phyloP scores from a whole-genome alignment of 2,888 invertebrate genomes.

The Melangyna quadrimaculata region DNA sequence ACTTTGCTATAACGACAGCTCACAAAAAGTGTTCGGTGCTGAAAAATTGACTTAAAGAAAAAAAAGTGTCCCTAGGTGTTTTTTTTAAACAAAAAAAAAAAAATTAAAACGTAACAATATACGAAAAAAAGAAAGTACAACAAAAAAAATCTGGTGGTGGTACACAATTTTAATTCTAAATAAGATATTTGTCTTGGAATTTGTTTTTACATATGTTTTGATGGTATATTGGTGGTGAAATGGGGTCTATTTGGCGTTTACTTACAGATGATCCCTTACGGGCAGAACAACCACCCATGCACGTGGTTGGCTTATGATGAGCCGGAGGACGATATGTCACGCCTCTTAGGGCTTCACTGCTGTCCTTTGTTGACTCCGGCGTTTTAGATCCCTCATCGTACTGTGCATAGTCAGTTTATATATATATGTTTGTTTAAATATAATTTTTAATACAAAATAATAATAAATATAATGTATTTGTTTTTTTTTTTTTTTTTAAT shows the following conservation, averaged over 20 bases:
- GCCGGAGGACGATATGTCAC: conserved; percentile 85
- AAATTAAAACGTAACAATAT: conserved; percentile 23
- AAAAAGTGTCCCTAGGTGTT: conserved; percentile 36
- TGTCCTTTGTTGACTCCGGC: conserved; percentile 83
- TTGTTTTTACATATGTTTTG: conserved; percentile 19
- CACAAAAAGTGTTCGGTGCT: conserved; percentile 41
- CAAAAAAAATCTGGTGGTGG: conserved; percentile 32
- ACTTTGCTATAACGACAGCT: conserved; percentile 23
- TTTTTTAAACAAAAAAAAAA: conserved; percentile 3
- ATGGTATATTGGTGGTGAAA: conserved; percentile 42
- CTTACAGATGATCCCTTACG: conserved; percentile 90
- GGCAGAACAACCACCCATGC: conserved; percentile 88
- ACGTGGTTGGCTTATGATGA: conserved; percentile 84
- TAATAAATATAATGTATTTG: background rate
- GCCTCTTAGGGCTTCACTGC: conserved; percentile 81
- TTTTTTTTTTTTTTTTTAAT: background rate
- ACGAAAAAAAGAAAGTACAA: conserved; percentile 37
- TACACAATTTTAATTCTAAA: conserved; percentile 23
- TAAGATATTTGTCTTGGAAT: background rate
- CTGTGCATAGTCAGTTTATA: conserved; percentile 74
- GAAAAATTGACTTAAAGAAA: conserved; percentile 5
- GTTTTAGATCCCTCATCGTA: conserved; percentile 82
- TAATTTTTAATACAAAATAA: conserved; percentile 38
- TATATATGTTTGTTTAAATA: conserved; percentile 61
- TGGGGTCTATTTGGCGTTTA: conserved; percentile 73